Conservation (phyloP, 2,888 invertebrate genomes). For the Rotaria magnacalcarata region DNA sequence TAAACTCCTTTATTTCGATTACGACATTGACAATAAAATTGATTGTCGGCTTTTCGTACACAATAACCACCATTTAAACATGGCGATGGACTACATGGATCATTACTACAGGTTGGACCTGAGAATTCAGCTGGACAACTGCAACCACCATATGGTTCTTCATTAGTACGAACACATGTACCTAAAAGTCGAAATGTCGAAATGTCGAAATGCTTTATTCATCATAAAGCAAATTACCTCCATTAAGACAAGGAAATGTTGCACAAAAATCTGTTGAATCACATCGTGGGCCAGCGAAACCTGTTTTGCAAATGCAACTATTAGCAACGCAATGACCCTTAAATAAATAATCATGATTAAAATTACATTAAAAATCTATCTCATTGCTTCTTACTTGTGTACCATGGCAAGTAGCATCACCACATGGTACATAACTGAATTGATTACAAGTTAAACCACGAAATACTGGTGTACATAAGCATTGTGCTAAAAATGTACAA, state of each 20-base stretch:
- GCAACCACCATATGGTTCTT: conserved; percentile 30
- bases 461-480: conserved; percentile 30
- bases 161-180: conserved; percentile 24
- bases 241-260: neutral
- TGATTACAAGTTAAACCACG: conserved; percentile 32
- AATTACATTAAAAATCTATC: too few relatives aligned
- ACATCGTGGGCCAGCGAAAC: conserved; percentile 24
- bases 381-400: neutral
- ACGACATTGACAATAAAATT: conserved; percentile 36
- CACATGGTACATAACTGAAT: conserved; percentile 34
- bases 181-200: neutral
- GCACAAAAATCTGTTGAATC: conserved; percentile 21
- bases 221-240: neutral
- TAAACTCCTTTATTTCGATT: conserved; percentile 26
- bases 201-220: neutral
- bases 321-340: neutral
- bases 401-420: conserved; percentile 23
- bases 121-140: conserved; percentile 21
- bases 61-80: conserved; percentile 30
- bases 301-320: neutral
- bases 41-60: conserved; percentile 20
- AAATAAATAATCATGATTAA: neutral
- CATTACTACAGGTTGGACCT: conserved; percentile 28
- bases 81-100: conserved; percentile 7
- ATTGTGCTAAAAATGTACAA: neutral